A percentile compares a stretch with the other conserved stretches of the same genome.
These are phyloP conservation scores for Syngnathus acus DNA, from an alignment of 2,797 vertebrate species.

Conservation along the genomic window DNA sequence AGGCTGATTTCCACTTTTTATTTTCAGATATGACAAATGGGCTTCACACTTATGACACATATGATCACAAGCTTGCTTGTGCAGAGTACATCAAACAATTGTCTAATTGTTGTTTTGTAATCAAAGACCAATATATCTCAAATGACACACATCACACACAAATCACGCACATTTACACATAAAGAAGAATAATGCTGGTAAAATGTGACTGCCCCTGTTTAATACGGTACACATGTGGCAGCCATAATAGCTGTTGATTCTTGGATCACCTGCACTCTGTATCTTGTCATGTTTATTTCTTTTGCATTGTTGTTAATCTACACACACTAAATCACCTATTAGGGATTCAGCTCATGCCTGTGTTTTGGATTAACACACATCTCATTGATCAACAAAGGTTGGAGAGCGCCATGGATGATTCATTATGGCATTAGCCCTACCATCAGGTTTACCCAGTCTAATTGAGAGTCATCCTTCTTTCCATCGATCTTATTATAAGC, in stretches of 20 bases:
- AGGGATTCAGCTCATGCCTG: constrained; percentile 52
- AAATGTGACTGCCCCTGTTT: constrained; percentile 27
- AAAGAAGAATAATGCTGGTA: constrained; percentile 25
- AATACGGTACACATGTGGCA: constrained; percentile 25
- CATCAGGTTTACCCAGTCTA: constrained; percentile 51
- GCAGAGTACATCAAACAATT: neutral
- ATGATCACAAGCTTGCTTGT: neutral
- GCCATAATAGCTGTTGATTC: constrained; percentile 32
- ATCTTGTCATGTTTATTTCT: constrained; percentile 38
- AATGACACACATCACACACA: neutral
- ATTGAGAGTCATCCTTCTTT: constrained; percentile 58
- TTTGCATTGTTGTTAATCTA: constrained; percentile 43
- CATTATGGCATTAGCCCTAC: constrained; percentile 54
- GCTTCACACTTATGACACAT: neutral
- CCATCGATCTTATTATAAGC: constrained; percentile 42
- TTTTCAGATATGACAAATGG: neutral
- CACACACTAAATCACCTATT: constrained; percentile 35
- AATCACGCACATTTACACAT: constrained; percentile 33
- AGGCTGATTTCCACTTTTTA: neutral
- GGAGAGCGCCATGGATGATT: constrained; percentile 48
- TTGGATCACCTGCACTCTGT: constrained; percentile 24
- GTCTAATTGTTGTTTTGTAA: neutral
- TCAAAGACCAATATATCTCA: constrained; percentile 8
- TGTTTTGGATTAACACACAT: constrained; percentile 57
- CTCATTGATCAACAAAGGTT: constrained; percentile 61